Conservation (phyloP, 2,888 invertebrate species). For the Coenonympha glycerion region DNA sequence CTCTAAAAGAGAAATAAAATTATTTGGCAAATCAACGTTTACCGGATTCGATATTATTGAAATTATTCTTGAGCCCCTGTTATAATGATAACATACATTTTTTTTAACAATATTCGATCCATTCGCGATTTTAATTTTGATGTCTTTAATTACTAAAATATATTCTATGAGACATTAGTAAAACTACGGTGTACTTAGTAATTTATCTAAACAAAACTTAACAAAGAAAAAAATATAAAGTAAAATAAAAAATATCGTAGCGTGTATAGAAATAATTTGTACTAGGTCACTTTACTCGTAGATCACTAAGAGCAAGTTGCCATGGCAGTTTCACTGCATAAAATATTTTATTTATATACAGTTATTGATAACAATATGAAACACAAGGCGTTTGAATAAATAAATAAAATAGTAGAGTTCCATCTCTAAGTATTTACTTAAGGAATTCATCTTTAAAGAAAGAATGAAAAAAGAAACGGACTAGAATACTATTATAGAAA, state of each 20-base stretch:
- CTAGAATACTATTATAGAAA: too few relatives aligned
- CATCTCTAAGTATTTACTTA: too few relatives aligned
- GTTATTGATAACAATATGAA: neutral
- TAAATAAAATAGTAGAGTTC: too few relatives aligned
- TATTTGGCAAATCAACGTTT: too few relatives aligned
- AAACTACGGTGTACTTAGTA: neutral
- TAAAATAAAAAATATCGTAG: too few relatives aligned
- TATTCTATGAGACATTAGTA: constrained; percentile 17
- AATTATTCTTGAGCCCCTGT: neutral
- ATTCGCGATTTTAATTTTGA: neutral
- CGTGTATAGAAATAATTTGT: constrained; percentile 42
- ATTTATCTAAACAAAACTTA: constrained; percentile 5
- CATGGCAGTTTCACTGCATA: constrained; percentile 14
- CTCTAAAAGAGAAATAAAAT: too few relatives aligned
- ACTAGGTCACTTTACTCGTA: constrained; percentile 43
- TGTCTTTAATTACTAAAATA: constrained; percentile 4
- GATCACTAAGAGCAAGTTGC: constrained; percentile 27
- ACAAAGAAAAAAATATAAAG: constrained; percentile 18
- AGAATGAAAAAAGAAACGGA: too few relatives aligned
- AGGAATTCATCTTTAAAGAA: too few relatives aligned
- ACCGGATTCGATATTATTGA: too few relatives aligned
- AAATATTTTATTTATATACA: neutral
- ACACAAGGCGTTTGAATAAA: too few relatives aligned
- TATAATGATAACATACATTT: neutral
- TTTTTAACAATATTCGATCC: neutral